Evolutionary conservation across 1,140 invertebrate species (phyloP), one percentile per base, ranked within the genome.

Genomic region (Dendrolimus kikuchii): DNA sequence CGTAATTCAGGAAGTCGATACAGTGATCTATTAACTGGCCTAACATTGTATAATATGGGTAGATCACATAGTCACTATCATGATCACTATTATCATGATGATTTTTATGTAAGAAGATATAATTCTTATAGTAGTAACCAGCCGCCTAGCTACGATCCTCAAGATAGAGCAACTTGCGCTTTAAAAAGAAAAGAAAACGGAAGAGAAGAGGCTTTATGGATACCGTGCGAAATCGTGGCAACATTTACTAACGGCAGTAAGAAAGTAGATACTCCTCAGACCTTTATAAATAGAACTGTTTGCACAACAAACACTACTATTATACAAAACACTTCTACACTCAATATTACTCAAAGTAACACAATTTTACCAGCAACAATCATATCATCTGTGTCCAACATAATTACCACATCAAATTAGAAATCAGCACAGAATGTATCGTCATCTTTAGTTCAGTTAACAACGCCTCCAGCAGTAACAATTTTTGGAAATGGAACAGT

Each of bases 181-280:
- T 61, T 86, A 48, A 81, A 64, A 62, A 62, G 83, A 37, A 81
- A 70, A 52, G 78, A 86, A 62, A 70, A 71, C 38, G 64, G 61
- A 46, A 68, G 62, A 49, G 53, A 64, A 23, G 65, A 83, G 56
- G 53, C 57, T 36, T 51, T 86, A 5, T 79, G 72, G 61, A 72
- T 86, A 53, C 82, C 82, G 37, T 86, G 82, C 60, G 82, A 81
- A 63, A 86, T 86, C 10, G 80, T 86, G 6, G 79, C 82, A 3
- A 86, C 82, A 8, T 86, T 86, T 49, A 77, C 77, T 37, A 61
- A 77, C 55, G 71, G 64, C 7, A 71, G 75, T 53, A 66, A 65
- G 40, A 71, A 70, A 57, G 42, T 64, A 8, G 45, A 8, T 23
- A 51, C 65, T 38, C 44, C 48, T 23, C 23, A 23, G 23, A 40